Conservation (phyloP, 2,888 invertebrate genomes). For the Zygogramma bicolorata region DNA sequence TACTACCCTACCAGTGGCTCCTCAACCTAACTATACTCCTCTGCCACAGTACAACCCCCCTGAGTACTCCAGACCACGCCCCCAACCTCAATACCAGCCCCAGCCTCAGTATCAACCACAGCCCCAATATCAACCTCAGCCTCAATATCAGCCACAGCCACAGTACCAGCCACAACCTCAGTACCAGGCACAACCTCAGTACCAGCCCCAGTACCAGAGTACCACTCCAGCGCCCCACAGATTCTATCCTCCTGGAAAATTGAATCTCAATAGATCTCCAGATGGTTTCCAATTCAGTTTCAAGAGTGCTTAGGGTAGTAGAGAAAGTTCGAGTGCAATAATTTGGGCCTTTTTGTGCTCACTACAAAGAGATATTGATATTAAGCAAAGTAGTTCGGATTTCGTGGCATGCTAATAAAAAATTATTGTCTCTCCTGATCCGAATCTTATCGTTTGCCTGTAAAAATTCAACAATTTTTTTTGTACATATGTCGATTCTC, state of each 20-base stretch:
- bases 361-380: too few species aligned
- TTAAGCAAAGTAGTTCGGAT: too few species aligned
- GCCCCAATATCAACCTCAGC: slow-evolving; percentile 67
- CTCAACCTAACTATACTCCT: slow-evolving; percentile 72
- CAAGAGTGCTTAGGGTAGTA: slow-evolving; percentile 71
- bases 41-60: slow-evolving; percentile 69
- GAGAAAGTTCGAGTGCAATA: too few species aligned
- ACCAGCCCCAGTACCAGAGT: slow-evolving; percentile 64
- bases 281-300: slow-evolving; percentile 91
- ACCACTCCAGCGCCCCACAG: slow-evolving; percentile 80
- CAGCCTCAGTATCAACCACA: slow-evolving; percentile 64
- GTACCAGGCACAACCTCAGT: slow-evolving; percentile 67
- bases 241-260: slow-evolving; percentile 88
- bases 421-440: too few species aligned
- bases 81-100: slow-evolving; percentile 67
- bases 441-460: too few species aligned
- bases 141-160: slow-evolving; percentile 67
- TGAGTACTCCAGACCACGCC: slow-evolving; percentile 58
- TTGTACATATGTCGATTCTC: not conserved
- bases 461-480: not conserved
- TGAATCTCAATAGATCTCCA: slow-evolving; percentile 86
- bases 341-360: too few species aligned
- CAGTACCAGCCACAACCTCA: slow-evolving; percentile 67
- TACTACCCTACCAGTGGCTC: slow-evolving; percentile 69
- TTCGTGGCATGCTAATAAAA: too few species aligned